These are phyloP conservation scores for Aphelenchoides bicaudatus DNA, from an alignment of 2,888 invertebrate species.

Conservation along the genomic window DNA sequence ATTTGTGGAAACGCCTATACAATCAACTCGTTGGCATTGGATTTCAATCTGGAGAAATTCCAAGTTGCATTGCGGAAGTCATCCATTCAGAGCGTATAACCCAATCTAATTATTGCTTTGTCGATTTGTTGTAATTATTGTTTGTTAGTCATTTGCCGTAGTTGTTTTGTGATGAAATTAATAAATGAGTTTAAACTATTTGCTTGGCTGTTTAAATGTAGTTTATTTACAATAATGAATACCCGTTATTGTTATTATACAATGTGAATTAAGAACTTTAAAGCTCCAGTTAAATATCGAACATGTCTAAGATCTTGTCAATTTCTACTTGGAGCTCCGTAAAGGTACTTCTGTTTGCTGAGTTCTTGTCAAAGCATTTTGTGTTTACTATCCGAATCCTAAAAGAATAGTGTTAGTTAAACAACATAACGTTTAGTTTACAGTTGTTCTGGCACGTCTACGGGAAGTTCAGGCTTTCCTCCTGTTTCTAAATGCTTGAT, in stretches of 20 bases:
- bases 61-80: neutral
- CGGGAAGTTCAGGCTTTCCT: neutral
- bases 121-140: neutral
- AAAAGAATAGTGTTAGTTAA: neutral
- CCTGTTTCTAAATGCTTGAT: neutral
- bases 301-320: neutral
- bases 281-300: neutral
- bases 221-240: neutral
- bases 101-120: too few relatives aligned
- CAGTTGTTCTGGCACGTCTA: slow-evolving; percentile 1
- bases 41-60: slow-evolving; percentile 5
- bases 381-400: neutral
- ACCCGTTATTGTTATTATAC: neutral
- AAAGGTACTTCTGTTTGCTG: neutral
- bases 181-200: too few relatives aligned
- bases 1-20: neutral
- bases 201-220: too few relatives aligned
- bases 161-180: too few relatives aligned
- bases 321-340: slow-evolving; percentile 6
- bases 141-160: too few relatives aligned
- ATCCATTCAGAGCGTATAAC: neutral
- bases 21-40: slow-evolving; percentile 3
- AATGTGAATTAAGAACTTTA: neutral
- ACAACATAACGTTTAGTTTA: neutral
- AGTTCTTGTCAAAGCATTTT: slow-evolving; percentile 1